Conservation (phyloP, 2,888 invertebrate species). For the Troilus luridus region DNA sequence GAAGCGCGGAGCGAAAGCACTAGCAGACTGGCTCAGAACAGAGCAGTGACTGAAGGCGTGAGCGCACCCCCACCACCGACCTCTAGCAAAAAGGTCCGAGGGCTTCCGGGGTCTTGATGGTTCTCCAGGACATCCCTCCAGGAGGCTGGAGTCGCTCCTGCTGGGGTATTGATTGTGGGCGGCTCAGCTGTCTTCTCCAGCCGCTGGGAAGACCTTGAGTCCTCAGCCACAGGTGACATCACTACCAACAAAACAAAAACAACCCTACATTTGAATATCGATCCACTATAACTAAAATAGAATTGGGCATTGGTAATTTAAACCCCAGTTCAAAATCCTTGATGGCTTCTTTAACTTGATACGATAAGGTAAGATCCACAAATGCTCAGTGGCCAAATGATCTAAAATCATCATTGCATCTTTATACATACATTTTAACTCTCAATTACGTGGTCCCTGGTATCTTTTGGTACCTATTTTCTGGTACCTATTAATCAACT, state of each 20-base stretch:
- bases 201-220: background rate
- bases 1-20: constrained; percentile 7
- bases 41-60: constrained; percentile 27
- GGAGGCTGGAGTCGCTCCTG: background rate
- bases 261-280: background rate
- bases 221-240: background rate
- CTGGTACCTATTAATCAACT: too few species aligned
- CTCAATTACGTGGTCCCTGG: too few species aligned
- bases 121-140: constrained; percentile 14
- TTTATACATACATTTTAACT: too few species aligned
- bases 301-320: background rate
- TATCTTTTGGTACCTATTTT: too few species aligned
- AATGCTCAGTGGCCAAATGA: background rate
- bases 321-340: background rate
- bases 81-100: constrained; percentile 6
- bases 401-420: too few species aligned
- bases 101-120: constrained; percentile 33
- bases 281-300: background rate
- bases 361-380: too few species aligned
- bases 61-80: constrained; percentile 41
- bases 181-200: background rate
- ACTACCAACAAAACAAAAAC: background rate
- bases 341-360: background rate
- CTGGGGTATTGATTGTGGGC: constrained; percentile 13
- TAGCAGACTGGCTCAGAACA: constrained; percentile 48